These are phyloP conservation scores for Tragulus kanchil DNA, from an alignment of 2,113 vertebrate species.

Conservation along the genomic window DNA sequence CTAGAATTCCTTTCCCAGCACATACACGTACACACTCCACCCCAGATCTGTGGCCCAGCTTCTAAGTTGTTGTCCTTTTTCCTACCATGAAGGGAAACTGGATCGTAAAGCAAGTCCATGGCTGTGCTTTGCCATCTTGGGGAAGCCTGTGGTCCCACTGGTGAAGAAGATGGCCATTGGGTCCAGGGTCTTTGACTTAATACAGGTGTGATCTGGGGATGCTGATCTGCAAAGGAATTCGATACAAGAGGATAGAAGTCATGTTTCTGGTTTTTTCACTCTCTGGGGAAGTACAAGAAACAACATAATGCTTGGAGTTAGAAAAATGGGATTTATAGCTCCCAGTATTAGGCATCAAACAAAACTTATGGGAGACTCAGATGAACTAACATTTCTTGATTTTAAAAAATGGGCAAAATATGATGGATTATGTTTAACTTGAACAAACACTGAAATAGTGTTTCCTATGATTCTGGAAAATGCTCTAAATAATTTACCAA, in stretches of 20 bases:
- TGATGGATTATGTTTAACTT: background rate
- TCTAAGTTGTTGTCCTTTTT: background rate
- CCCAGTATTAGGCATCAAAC: background rate
- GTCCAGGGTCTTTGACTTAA: constrained; percentile 88
- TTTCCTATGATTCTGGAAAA: background rate
- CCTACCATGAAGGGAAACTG: constrained; percentile 72
- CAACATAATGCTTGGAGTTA: background rate
- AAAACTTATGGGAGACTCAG: background rate
- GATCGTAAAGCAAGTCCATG: constrained; percentile 74
- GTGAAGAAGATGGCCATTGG: constrained; percentile 92
- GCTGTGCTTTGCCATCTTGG: constrained; percentile 91
- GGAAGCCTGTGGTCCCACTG: constrained; percentile 92
- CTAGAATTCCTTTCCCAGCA: background rate
- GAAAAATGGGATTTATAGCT: background rate
- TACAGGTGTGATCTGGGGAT: constrained; percentile 87
- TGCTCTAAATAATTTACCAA: background rate
- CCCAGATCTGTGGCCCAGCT: background rate
- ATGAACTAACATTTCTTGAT: background rate
- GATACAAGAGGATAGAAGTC: background rate
- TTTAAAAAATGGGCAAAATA: background rate
- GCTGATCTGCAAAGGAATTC: constrained; percentile 84
- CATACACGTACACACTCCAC: background rate
- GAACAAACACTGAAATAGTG: background rate
- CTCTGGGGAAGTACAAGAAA: background rate
- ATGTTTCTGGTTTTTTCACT: background rate